These are phyloP conservation scores for Helicoverpa armigera DNA, from an alignment of 1,140 invertebrate genomes.

Conservation along the genomic window DNA sequence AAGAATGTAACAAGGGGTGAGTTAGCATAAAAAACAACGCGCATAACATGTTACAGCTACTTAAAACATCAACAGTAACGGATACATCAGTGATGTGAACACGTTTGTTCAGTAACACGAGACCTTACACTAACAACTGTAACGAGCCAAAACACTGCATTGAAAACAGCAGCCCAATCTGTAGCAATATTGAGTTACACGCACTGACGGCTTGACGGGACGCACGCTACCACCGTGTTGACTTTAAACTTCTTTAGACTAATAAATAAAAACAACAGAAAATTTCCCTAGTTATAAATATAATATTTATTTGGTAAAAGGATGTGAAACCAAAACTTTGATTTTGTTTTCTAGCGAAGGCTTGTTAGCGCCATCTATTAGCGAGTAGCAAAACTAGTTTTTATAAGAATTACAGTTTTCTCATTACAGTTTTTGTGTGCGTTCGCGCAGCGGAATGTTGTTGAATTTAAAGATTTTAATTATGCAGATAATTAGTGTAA, in stretches of 20 bases:
- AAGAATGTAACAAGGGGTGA: too few relatives aligned
- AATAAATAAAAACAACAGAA: background rate
- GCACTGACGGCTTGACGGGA: slow-evolving; percentile 24
- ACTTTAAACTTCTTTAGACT: background rate
- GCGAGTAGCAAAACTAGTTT: background rate
- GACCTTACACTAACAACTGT: background rate
- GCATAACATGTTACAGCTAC: slow-evolving; percentile 5
- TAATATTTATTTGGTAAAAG: background rate
- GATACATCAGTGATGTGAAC: slow-evolving; percentile 27
- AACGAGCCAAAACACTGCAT: slow-evolving; percentile 53
- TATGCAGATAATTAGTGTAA: too few relatives aligned
- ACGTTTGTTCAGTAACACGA: slow-evolving; percentile 44
- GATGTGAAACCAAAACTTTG: background rate
- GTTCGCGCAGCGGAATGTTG: too few relatives aligned
- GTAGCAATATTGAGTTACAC: slow-evolving; percentile 50
- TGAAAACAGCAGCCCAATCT: slow-evolving; percentile 41
- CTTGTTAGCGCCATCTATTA: slow-evolving; percentile 10
- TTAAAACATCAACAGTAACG: slow-evolving; percentile 30
- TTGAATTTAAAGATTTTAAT: background rate
- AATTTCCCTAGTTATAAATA: too few relatives aligned
- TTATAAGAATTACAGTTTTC: too few relatives aligned
- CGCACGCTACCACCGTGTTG: background rate
- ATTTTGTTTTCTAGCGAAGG: too few relatives aligned
- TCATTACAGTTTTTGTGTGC: too few relatives aligned
- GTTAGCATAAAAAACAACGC: background rate